Evolutionary conservation across 2,888 invertebrate genomes (phyloP).

Genomic region (Stomorhina lunata): DNA sequence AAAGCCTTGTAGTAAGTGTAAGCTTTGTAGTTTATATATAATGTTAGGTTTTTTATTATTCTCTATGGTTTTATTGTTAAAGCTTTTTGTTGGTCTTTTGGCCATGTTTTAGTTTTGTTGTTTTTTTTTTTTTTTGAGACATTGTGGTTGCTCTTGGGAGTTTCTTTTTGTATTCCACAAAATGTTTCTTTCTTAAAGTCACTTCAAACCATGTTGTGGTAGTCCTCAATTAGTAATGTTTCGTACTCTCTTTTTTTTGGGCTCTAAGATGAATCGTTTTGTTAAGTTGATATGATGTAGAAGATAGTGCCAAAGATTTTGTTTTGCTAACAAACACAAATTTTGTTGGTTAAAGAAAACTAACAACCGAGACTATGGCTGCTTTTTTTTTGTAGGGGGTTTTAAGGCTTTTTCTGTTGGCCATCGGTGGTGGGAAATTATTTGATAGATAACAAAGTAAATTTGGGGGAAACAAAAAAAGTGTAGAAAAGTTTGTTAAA

Average conservation of each 20-base stretch:
- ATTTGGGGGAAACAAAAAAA: background rate
- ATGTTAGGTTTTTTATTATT: conserved; percentile 13
- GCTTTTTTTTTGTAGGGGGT: background rate
- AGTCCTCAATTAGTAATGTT: conserved; percentile 69
- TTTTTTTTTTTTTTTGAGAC: background rate
- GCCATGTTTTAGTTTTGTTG: conserved; percentile 33
- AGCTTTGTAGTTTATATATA: conserved; percentile 30
- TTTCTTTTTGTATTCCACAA: conserved; percentile 64
- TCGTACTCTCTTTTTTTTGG: conserved; percentile 2
- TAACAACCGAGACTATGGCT: background rate
- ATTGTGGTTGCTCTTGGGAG: conserved; percentile 47
- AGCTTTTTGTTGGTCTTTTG: conserved; percentile 33
- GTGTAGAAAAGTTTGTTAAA: conserved; percentile 23
- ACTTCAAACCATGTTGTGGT: conserved; percentile 67
- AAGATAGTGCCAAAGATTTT: conserved; percentile 67
- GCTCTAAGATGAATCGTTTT: conserved; percentile 68
- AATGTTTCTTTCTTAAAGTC: conserved; percentile 60
- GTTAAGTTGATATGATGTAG: conserved; percentile 67
- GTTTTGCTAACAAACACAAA: conserved; percentile 52
- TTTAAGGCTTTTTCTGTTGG: background rate
- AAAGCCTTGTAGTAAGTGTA: conserved; percentile 32
- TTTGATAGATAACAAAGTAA: conserved; percentile 4
- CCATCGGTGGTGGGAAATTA: conserved; percentile 31
- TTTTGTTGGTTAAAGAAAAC: conserved; percentile 46
- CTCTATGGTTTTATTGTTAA: conserved; percentile 35